Conservation (phyloP, 2,113 vertebrate species). For the Pygoscelis antarcticus region DNA sequence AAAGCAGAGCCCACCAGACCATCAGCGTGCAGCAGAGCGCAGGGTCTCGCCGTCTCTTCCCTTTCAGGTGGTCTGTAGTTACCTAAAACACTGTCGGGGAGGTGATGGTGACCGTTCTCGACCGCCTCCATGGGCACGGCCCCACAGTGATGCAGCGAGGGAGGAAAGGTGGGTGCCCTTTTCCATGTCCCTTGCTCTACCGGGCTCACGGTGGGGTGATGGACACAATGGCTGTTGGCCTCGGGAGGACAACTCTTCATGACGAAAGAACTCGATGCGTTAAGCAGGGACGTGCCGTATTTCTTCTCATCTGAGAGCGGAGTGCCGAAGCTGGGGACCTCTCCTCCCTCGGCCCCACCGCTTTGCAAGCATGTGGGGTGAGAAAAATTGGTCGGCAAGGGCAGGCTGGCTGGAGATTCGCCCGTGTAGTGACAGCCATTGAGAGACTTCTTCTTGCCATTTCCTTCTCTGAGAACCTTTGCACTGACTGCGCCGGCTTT, state of each 20-base stretch:
- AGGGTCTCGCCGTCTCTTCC: not conserved
- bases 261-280: rapidly evolving
- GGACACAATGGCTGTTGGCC: not conserved
- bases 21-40: not conserved
- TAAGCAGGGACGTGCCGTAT: rapidly evolving
- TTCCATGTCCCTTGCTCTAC: not conserved
- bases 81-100: not conserved
- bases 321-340: not conserved
- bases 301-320: not conserved
- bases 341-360: not conserved
- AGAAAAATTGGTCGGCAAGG: not conserved
- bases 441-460: not conserved
- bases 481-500: not conserved
- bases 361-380: not conserved
- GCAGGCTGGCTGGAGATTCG: not conserved
- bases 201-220: not conserved
- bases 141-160: not conserved
- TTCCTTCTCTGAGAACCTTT: not conserved
- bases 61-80: not conserved
- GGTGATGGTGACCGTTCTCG: rapidly evolving
- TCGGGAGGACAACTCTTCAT: not conserved
- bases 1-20: not conserved
- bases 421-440: not conserved
- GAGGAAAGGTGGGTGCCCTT: not conserved
- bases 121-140: rapidly evolving